Conservation (phyloP, 1,140 invertebrate species). For the Leptonema lineaticorne region DNA sequence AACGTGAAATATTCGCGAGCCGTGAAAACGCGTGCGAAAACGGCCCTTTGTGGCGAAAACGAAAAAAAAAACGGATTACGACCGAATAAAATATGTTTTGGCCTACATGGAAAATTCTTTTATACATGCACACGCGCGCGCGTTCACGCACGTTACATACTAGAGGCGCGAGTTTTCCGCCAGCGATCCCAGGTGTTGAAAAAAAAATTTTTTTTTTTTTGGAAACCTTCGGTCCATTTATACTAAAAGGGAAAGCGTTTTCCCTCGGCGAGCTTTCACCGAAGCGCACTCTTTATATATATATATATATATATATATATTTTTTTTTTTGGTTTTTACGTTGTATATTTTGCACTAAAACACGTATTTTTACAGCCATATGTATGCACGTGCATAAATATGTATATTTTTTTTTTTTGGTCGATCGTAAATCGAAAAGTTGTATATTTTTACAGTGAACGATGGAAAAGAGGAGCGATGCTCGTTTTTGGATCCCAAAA, state of each 20-base stretch:
- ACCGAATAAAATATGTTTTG: conserved; percentile 14
- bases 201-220: conserved; percentile 22
- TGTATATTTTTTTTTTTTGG: no score
- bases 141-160: not conserved
- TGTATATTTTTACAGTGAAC: conserved; percentile 18
- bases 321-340: no score
- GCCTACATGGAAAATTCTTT: not conserved
- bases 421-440: conserved; percentile 21
- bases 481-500: not conserved
- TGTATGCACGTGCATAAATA: no score
- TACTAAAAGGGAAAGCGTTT: conserved; percentile 10
- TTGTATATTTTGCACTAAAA: no score
- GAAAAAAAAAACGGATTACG: conserved; percentile 10
- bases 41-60: conserved; percentile 7
- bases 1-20: conserved; percentile 1
- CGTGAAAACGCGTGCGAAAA: conserved; percentile 2
- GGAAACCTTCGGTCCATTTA: conserved; percentile 6
- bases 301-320: no score
- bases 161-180: not conserved
- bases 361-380: no score
- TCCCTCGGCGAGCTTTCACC: conserved; percentile 11
- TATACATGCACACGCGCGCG: not conserved
- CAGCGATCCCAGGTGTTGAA: conserved; percentile 19
- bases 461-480: not conserved
- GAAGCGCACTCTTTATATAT: not conserved